These are phyloP conservation scores for Glaucomys volans DNA, from an alignment of 2,113 vertebrate genomes.

Conservation along the genomic window DNA sequence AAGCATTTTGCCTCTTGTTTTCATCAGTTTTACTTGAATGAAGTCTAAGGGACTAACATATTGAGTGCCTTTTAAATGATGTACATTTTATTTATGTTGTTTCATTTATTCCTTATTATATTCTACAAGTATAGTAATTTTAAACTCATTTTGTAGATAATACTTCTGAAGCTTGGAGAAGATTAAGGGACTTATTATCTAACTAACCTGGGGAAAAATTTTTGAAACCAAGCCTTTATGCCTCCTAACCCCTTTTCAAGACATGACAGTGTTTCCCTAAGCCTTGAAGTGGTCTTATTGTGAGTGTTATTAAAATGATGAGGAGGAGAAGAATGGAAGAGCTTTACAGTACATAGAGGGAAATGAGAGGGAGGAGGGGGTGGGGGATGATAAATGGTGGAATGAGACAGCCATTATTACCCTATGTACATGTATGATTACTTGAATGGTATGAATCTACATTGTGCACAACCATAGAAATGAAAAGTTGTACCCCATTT, in stretches of 20 bases:
- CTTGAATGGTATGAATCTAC: no score
- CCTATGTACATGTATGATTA: no score
- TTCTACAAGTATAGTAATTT: not conserved
- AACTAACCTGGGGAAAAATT: not conserved
- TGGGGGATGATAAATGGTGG: no score
- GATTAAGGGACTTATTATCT: not conserved
- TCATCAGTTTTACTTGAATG: not conserved
- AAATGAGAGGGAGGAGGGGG: no score
- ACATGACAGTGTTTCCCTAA: not conserved
- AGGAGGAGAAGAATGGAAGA: no score
- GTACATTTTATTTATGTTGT: not conserved
- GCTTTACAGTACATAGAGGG: no score
- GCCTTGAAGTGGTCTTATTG: not conserved
- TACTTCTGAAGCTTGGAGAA: not conserved
- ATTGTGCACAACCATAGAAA: no score
- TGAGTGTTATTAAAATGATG: slow-evolving; percentile 24
- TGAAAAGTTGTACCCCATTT: no score
- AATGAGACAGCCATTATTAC: no score
- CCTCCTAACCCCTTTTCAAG: not conserved
- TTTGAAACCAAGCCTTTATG: slow-evolving; percentile 22
- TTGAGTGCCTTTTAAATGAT: not conserved
- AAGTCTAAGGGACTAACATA: not conserved
- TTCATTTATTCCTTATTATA: slow-evolving; percentile 33
- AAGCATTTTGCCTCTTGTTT: slow-evolving; percentile 42
- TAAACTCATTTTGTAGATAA: slow-evolving; percentile 19